Percentiles rank a stretch among this genome's conserved stretches.
phyloP scores from a whole-genome alignment of 2,888 invertebrate genomes.

The Hymenopus coronatus region DNA sequence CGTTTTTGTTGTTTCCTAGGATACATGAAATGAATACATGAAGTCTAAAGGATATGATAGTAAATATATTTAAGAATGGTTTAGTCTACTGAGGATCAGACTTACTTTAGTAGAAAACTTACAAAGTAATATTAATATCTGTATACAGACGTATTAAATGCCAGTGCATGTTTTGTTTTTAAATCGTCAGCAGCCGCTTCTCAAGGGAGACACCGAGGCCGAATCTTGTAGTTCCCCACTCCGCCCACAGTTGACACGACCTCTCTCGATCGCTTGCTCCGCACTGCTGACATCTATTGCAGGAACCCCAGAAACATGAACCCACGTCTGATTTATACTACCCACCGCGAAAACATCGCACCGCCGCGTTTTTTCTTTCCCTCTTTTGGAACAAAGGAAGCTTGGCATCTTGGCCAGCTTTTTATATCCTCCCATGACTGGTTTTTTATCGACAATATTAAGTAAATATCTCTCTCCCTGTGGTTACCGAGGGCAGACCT shows the following conservation, averaged over 20 bases:
- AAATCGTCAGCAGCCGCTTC: neutral
- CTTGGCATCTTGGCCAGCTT: neutral
- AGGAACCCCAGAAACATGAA: neutral
- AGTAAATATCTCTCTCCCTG: too few relatives aligned
- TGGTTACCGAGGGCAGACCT: too few relatives aligned
- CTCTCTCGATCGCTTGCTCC: neutral
- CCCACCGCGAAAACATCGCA: neutral
- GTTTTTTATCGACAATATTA: too few relatives aligned
- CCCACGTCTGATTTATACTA: neutral
- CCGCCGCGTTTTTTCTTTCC: neutral
- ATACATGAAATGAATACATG: too few relatives aligned
- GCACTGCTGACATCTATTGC: neutral
- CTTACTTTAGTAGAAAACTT: too few relatives aligned
- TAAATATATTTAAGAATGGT: too few relatives aligned
- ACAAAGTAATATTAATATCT: too few relatives aligned
- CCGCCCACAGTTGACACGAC: slow-evolving; percentile 9
- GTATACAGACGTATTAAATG: neutral
- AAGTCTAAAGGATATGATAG: too few relatives aligned
- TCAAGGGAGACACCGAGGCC: neutral
- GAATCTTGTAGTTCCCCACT: neutral
- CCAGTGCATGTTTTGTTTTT: neutral
- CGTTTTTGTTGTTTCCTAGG: too few relatives aligned
- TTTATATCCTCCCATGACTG: neutral
- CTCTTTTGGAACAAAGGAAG: neutral
- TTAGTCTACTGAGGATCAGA: too few relatives aligned